These are phyloP conservation scores for Spilosoma lubricipeda DNA, from an alignment of 2,888 invertebrate species.

Conservation along the genomic window DNA sequence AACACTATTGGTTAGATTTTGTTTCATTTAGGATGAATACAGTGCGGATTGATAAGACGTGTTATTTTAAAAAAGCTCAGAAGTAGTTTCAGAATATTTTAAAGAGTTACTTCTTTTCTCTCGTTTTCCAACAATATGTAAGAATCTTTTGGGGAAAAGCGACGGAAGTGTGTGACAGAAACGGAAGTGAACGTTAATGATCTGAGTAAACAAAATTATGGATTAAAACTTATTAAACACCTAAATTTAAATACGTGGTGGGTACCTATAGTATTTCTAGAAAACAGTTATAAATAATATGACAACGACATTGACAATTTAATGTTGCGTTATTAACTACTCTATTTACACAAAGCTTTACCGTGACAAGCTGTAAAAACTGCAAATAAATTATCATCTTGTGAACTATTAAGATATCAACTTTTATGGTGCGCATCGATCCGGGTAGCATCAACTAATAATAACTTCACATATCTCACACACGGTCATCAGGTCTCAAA, in stretches of 20 bases:
- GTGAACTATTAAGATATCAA: background rate
- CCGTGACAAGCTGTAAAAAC: background rate
- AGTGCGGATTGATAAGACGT: background rate
- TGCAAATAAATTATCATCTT: slow-evolving; percentile 1
- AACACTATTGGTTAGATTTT: slow-evolving; percentile 1
- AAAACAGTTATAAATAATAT: background rate
- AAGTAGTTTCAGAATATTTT: no score
- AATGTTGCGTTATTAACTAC: background rate
- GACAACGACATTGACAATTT: background rate
- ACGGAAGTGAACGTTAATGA: no score
- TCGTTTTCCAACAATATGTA: background rate
- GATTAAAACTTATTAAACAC: no score
- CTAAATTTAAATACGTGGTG: no score
- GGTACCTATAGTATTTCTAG: background rate
- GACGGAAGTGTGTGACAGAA: no score
- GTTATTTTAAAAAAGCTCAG: background rate
- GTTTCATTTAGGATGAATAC: background rate
- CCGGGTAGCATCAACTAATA: background rate
- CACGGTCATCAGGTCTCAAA: no score
- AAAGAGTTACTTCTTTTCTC: no score
- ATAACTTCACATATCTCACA: no score
- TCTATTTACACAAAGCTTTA: background rate
- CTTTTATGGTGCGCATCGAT: background rate
- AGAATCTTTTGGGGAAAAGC: background rate
- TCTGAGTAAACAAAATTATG: no score